Evolutionary conservation across 2,888 invertebrate species (phyloP).

Genomic region (Elysia crispata): DNA sequence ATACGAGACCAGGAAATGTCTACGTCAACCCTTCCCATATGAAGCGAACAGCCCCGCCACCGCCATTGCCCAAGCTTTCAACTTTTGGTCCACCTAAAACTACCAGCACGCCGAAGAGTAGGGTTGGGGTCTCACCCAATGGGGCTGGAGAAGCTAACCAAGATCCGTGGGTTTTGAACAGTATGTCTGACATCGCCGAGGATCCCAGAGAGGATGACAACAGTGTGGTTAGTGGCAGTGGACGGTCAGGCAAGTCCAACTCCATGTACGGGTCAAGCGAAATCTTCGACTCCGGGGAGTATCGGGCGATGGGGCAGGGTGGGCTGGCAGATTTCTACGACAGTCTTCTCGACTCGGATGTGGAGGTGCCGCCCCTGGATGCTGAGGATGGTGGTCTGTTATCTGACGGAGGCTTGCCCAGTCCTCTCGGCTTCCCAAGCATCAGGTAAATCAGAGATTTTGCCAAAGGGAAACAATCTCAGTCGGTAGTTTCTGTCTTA

Average conservation of each 20-base stretch:
- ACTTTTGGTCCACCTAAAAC: conserved; percentile 28
- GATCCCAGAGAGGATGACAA: conserved; percentile 50
- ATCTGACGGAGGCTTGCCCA: conserved; percentile 64
- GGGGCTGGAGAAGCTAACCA: not conserved
- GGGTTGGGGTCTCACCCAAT: not conserved
- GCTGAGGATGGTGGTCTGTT: conserved; percentile 57
- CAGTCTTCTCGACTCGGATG: conserved; percentile 59
- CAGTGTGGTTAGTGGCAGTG: conserved; percentile 61
- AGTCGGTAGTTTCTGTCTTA: too few species aligned
- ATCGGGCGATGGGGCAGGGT: too few species aligned
- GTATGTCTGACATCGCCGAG: conserved; percentile 52
- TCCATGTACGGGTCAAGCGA: conserved; percentile 65
- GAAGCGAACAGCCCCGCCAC: not conserved
- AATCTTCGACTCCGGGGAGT: conserved; percentile 55
- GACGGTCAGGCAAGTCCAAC: conserved; percentile 48
- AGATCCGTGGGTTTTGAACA: conserved; percentile 22
- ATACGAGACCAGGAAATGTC: conserved; percentile 33
- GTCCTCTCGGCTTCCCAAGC: conserved; percentile 51
- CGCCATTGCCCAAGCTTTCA: conserved; percentile 10
- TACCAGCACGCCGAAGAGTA: conserved; percentile 41
- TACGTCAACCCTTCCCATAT: conserved; percentile 42
- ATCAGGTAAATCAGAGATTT: not conserved
- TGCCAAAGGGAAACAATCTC: too few species aligned
- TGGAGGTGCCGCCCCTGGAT: conserved; percentile 63
- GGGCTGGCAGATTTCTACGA: conserved; percentile 52